Evolutionary conservation across 2,888 invertebrate species (phyloP), one percentile per base, ranked within the genome.

Genomic region (Philereme vetulata): DNA sequence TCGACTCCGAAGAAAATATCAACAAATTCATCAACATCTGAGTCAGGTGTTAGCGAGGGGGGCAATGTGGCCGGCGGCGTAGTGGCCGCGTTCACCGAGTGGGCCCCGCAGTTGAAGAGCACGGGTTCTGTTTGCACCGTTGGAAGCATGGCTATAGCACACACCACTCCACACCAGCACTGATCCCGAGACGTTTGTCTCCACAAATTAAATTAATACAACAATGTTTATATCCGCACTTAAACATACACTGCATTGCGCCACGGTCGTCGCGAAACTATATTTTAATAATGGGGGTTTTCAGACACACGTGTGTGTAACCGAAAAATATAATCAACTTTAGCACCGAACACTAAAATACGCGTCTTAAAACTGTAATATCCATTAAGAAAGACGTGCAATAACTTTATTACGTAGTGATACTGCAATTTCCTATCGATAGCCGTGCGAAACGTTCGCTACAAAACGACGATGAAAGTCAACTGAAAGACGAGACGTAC

Each of bases 401-500:
- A 78, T 78, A 82, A 83, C 78, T 86, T 84, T 86, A 89, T 88
- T 89, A 90, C 89, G 89, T 89, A 87, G 88, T 88, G 86, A 86
- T 85, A 87, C 80, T 86, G 89, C 87, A 87, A 88, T 89, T 87
- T 87, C 80, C 84, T 89, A 88, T 88, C 85, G 83, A 88, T 86
- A 86, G 82, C 84, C 84, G 88, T 85, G 88, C 89, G 87, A 91
- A 91, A 90, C 91, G 91, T 91, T 91, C 90, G 85, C 90, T 85
- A 86, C 90, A 87, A 88, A 90, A 89, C 90, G 87, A 86, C 88
- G 91, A 89, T 90, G 90, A 91, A 92, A 92, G 91, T 91, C 91
- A 91, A 92, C 91, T 92, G 91, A 90, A 90, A 91, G 90, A 89
- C 90, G 91, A 91, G 91, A 90, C 87, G 86, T 86, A 90, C 84